Base-by-base conservation (phyloP, 2,113 vertebrate genomes). In the Elephantulus edwardii region DNA sequence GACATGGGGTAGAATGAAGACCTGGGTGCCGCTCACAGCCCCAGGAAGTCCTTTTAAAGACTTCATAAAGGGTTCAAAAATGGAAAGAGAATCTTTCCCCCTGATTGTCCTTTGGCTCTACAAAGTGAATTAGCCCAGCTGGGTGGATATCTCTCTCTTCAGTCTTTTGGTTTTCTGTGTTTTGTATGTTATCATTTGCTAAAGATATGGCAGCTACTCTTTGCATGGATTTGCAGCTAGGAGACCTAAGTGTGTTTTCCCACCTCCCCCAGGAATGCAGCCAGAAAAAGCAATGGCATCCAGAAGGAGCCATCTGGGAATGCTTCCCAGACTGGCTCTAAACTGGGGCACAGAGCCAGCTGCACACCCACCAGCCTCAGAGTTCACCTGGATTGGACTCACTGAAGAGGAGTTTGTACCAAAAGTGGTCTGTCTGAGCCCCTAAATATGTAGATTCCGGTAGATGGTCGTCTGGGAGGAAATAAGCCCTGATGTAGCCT, bases 171-270 rank as follows among this genome's bases (percentile, higher is more conserved):
- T 83, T 86, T 76, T 81, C 75, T 71, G 64, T 66, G 68, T 74
- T 88, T 75, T 91, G 75, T 87, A 68, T 83, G 90, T 68, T 91
- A 72, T 93, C 92, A 91, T 91, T 87, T 96, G 84, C 91, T 95
- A 83, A 93, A 95, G 89, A 93, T 88, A 88, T 14, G 52, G 89
- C 94, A 93, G 6, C 80, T 88, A 58, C 92, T 83, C 92, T 94
- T 94, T 92, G 92, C 94, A 90, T 95, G 89, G 85, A 42, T 93
- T 79, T 96, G 91, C 94, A 95, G 79, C 84, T 92, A 92, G 87
- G 89, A 96, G 85, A 93, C 85, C 85, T 85, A 4, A 58, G 85
- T 80, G 75, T 92, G 60, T 92, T 74, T 95, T 72, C 75, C 83
- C 80, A 83, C 91, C 88, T 93, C 80, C 89, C 91, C 76, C 46